phyloP scores from a whole-genome alignment of 1,140 invertebrate species.

The Aphelenchoides avenae region DNA sequence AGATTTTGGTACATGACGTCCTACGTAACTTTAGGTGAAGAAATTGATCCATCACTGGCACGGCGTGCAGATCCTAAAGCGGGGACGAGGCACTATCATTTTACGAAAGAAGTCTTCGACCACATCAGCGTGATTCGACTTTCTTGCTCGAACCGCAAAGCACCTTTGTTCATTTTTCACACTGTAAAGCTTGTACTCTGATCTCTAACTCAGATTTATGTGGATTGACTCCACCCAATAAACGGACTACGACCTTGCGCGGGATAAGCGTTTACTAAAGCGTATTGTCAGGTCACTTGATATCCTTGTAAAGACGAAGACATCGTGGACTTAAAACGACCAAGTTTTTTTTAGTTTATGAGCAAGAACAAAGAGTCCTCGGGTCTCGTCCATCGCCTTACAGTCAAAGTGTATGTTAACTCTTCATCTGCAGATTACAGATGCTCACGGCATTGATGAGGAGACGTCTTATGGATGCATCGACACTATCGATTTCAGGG shows the following conservation, averaged over 20 bases:
- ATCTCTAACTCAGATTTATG: background rate
- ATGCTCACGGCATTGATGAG: too few relatives aligned
- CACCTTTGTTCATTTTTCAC: background rate
- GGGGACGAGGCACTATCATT: conserved; percentile 19
- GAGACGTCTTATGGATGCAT: too few relatives aligned
- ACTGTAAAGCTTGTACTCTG: background rate
- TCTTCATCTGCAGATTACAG: background rate
- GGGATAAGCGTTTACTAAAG: too few relatives aligned
- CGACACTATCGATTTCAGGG: too few relatives aligned
- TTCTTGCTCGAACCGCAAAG: background rate
- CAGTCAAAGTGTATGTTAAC: conserved; percentile 17
- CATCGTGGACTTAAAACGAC: too few relatives aligned
- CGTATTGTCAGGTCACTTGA: too few relatives aligned
- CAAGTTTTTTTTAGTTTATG: too few relatives aligned
- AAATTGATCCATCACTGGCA: conserved; percentile 11
- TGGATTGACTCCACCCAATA: too few relatives aligned
- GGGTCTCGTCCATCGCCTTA: conserved; percentile 14
- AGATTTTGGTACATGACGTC: conserved; percentile 2
- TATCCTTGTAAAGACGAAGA: too few relatives aligned
- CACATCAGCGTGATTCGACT: background rate
- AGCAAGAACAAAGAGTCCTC: too few relatives aligned
- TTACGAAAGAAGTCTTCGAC: background rate
- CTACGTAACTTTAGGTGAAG: conserved; percentile 18
- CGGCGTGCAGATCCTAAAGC: conserved; percentile 23
- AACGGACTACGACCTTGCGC: too few relatives aligned